phyloP scores from a whole-genome alignment of 2,113 vertebrate genomes.

The Dicerorhinus sumatrensis region DNA sequence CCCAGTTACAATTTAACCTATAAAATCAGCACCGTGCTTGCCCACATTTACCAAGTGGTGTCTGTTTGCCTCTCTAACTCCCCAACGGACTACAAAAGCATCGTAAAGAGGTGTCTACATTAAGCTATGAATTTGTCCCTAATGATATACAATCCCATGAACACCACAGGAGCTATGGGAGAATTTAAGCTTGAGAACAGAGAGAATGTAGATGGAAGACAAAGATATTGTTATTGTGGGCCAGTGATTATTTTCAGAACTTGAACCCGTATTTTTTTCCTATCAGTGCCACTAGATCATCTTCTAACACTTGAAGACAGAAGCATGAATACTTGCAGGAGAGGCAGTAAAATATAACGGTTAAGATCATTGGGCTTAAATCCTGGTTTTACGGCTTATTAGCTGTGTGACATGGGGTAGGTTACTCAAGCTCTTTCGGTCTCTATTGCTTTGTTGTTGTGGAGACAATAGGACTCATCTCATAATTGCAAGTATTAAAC shows the following conservation, averaged over 20 bases:
- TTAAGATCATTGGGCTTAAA: neutral
- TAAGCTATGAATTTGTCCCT: neutral
- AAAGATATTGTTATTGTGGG: neutral
- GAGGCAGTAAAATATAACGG: neutral
- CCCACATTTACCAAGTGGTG: neutral
- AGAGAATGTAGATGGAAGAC: neutral
- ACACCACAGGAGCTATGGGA: neutral
- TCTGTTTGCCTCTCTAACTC: neutral
- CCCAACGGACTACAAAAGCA: neutral
- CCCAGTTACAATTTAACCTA: neutral
- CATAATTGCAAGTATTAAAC: neutral
- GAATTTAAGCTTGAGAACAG: neutral
- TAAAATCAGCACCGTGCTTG: neutral
- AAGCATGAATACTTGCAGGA: neutral
- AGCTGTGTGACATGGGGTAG: neutral
- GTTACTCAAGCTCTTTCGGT: neutral
- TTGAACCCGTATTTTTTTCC: neutral
- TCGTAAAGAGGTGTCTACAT: neutral
- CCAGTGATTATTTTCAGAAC: neutral
- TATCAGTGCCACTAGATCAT: neutral
- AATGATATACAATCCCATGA: neutral
- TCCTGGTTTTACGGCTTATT: neutral
- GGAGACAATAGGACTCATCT: neutral
- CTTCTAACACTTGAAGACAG: neutral
- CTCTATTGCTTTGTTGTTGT: neutral